Conservation (phyloP, 2,113 vertebrate genomes). For the Callopanchax toddi region DNA sequence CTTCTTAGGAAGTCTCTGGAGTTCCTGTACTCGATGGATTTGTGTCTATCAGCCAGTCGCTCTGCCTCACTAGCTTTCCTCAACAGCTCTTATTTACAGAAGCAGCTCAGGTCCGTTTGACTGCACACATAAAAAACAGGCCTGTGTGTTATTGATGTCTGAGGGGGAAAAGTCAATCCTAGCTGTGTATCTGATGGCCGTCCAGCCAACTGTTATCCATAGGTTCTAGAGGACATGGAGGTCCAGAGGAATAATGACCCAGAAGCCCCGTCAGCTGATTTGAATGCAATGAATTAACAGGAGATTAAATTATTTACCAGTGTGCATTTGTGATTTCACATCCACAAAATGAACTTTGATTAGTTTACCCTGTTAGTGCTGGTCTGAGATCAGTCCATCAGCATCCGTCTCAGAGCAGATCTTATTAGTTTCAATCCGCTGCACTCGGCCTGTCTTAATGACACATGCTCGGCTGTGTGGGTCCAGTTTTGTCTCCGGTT, state of each 20-base stretch:
- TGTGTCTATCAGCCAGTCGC: neutral
- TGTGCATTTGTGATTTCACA: too few species aligned
- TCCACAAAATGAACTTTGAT: neutral
- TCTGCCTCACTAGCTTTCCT: slow-evolving; percentile 6
- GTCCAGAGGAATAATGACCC: too few species aligned
- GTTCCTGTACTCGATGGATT: neutral
- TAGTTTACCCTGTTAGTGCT: neutral
- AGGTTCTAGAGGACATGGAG: too few species aligned
- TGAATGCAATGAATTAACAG: too few species aligned
- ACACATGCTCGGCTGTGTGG: neutral
- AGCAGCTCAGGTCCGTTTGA: neutral
- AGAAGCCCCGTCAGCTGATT: too few species aligned
- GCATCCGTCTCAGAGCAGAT: neutral
- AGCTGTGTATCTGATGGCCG: neutral
- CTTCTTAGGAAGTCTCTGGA: neutral
- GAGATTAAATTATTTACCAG: too few species aligned
- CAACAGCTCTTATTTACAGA: neutral
- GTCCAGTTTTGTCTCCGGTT: neutral
- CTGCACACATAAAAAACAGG: neutral
- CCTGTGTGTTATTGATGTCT: neutral
- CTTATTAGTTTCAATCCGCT: neutral
- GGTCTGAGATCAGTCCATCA: neutral
- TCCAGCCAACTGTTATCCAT: neutral
- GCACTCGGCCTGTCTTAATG: neutral
- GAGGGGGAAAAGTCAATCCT: neutral